phyloP scores from a whole-genome alignment of 2,888 invertebrate species.

The Phytoseiulus persimilis region DNA sequence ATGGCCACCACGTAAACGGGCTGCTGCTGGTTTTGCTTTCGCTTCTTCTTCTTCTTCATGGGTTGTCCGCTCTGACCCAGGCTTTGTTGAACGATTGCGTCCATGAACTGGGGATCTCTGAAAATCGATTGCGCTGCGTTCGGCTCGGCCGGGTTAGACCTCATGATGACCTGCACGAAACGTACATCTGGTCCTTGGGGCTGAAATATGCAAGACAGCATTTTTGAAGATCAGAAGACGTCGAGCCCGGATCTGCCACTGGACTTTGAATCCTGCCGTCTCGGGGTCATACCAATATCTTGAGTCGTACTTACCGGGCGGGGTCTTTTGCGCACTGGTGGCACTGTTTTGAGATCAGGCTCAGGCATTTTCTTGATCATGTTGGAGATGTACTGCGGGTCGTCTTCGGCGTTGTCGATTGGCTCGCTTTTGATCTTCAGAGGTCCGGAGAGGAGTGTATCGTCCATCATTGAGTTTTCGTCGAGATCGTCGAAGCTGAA shows the following conservation, averaged over 20 bases:
- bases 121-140: slow-evolving; percentile 38
- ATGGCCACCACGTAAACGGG: slow-evolving; percentile 19
- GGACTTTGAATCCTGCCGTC: neutral
- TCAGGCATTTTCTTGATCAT: slow-evolving; percentile 32
- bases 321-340: slow-evolving; percentile 22
- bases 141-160: slow-evolving; percentile 27
- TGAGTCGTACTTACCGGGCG: neutral
- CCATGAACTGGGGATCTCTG: slow-evolving; percentile 37
- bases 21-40: slow-evolving; percentile 21
- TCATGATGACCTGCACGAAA: slow-evolving; percentile 29
- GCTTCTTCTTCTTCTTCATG: neutral
- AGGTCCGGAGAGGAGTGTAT: slow-evolving; percentile 28
- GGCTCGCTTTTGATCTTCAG: slow-evolving; percentile 37
- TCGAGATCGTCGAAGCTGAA: slow-evolving; percentile 28
- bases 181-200: slow-evolving; percentile 25
- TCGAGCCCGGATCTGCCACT: too few species aligned
- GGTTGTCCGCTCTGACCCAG: neutral
- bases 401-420: slow-evolving; percentile 33
- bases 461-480: slow-evolving; percentile 31
- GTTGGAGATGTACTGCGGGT: slow-evolving; percentile 28
- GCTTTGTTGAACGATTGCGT: slow-evolving; percentile 17
- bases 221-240: neutral
- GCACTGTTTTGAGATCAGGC: slow-evolving; percentile 38
- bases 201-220: neutral
- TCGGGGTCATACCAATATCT: neutral